A percentile compares a stretch with the other conserved stretches of the same genome.
These are phyloP conservation scores for Sebastes trivittatus DNA, from an alignment of 2,797 vertebrate genomes.

Conservation along the genomic window DNA sequence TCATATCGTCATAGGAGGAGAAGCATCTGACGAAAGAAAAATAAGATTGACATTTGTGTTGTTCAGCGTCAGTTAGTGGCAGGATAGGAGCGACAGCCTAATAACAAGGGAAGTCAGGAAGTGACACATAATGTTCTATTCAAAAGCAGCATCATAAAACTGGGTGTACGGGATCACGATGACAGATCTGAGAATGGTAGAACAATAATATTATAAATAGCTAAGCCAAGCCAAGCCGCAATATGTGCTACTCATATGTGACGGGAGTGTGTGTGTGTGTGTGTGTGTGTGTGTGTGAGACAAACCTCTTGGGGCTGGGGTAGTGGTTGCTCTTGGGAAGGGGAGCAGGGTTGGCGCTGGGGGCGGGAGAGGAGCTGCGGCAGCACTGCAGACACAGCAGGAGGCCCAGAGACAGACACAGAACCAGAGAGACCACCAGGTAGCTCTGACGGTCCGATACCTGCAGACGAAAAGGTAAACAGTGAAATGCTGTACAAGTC, in stretches of 20 bases:
- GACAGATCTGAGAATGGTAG: neutral
- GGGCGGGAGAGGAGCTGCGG: constrained; percentile 80
- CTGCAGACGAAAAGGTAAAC: constrained; percentile 69
- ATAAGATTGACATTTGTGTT: neutral
- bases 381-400: constrained; percentile 93
- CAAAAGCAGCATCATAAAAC: neutral
- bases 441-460: constrained; percentile 95
- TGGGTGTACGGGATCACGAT: neutral
- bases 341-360: constrained; percentile 75
- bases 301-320: constrained; percentile 96
- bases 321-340: constrained; percentile 94
- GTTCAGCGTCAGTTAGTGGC: neutral
- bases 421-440: constrained; percentile 90
- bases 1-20: constrained; percentile 98
- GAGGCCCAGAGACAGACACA: constrained; percentile 90
- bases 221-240: neutral
- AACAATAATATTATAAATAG: constrained; percentile 7
- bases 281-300: neutral
- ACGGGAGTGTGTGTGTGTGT: neutral
- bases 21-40: constrained; percentile 84
- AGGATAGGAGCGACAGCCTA: neutral
- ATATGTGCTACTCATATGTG: neutral
- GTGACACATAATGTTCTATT: neutral
- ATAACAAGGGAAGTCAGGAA: neutral
- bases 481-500: neutral